Conservation (phyloP, 2,888 invertebrate species). For the Caenorhabditis sp. region DNA sequence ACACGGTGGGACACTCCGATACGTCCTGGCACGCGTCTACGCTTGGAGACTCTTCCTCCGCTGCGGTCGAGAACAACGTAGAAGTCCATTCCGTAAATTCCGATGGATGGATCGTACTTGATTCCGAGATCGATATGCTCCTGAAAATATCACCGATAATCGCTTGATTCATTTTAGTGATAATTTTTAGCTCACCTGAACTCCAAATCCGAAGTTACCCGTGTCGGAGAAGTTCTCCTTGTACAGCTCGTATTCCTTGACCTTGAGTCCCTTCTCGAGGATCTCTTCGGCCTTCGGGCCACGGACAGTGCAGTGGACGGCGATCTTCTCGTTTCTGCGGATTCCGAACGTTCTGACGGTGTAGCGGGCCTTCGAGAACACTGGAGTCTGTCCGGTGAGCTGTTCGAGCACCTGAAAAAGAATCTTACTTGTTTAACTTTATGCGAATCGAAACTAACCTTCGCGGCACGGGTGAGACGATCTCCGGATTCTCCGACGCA, state of each 20-base stretch:
- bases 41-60: constrained; percentile 96
- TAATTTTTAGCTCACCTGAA: constrained; percentile 80
- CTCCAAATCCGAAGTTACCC: constrained; percentile 98
- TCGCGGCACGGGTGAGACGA: constrained; percentile 82
- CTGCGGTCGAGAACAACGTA: constrained; percentile 97
- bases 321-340: constrained; percentile 99
- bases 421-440: too few relatives aligned
- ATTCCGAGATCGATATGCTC: constrained; percentile 99
- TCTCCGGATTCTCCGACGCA: constrained; percentile 99
- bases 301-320: constrained; percentile 98
- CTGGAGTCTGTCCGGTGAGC: constrained; percentile 97
- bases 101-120: constrained; percentile 97
- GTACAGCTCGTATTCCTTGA: constrained; percentile 97
- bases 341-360: constrained; percentile 99
- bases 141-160: constrained; percentile 57
- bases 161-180: not conserved
- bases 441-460: constrained; percentile 88
- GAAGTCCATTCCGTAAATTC: constrained; percentile 99
- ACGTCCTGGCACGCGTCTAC: constrained; percentile 91
- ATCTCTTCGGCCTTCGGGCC: constrained; percentile 99
- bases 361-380: constrained; percentile 97
- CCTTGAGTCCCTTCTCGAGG: constrained; percentile 96
- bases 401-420: constrained; percentile 85
- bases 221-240: constrained; percentile 93
- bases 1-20: constrained; percentile 94